Conservation (phyloP, 2,113 vertebrate genomes). For the Passer montanus region DNA sequence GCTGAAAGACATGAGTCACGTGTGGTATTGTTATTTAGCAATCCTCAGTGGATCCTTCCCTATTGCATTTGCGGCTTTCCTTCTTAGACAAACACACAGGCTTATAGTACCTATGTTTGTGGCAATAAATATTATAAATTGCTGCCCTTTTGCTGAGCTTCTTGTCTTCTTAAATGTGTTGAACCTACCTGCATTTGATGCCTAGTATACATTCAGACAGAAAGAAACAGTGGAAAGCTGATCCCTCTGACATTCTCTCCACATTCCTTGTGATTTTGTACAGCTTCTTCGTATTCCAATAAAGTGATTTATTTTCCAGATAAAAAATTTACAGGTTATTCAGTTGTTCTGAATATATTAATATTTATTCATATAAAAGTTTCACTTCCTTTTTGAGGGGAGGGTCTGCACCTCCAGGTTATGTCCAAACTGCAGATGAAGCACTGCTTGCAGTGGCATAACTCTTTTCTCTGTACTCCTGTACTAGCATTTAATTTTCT, state of each 20-base stretch:
- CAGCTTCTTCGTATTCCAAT: neutral
- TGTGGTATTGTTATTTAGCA: neutral
- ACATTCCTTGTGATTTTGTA: neutral
- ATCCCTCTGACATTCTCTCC: fast-evolving
- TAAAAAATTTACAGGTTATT: neutral
- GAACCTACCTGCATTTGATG: neutral
- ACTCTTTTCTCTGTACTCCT: neutral
- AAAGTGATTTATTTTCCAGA: neutral
- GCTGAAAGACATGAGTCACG: neutral
- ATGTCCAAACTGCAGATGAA: neutral
- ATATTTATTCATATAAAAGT: neutral
- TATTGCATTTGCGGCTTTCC: neutral
- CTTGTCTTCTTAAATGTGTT: neutral
- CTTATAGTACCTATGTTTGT: neutral
- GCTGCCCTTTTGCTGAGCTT: neutral
- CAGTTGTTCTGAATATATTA: neutral
- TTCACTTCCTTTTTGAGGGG: neutral
- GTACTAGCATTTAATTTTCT: neutral
- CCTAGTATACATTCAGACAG: neutral
- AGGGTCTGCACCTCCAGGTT: neutral
- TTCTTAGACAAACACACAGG: neutral
- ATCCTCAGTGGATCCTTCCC: neutral
- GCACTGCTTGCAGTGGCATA: neutral
- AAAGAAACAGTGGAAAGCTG: neutral
- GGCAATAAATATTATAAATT: neutral